Evolutionary conservation across 1,140 invertebrate species (phyloP), one percentile per base, ranked within the genome.

Genomic region (Drosophila bocki): DNA sequence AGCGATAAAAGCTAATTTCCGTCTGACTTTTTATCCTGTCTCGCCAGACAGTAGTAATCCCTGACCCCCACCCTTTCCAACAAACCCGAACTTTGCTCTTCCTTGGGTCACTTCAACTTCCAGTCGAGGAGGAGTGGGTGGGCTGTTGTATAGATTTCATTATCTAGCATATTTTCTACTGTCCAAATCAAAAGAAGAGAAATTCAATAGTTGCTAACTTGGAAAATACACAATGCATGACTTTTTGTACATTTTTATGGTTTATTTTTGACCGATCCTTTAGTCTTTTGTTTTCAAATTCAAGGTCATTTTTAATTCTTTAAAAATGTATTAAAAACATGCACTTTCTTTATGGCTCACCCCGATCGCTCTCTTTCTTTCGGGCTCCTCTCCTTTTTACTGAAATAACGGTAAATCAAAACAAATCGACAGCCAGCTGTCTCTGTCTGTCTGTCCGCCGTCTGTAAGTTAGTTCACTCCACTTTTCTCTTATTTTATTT

Each of bases 381-480:
- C 7, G 13, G 22, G 8, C 22, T 11, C 12, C 26, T 57, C 33
- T 70, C 1, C 37, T 29, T 37, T 32, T 26, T n/a, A 22, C 17
- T 8, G 41, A 26, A 51, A 75, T 86, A 82, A 87, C 83, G 61
- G 83, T 78, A 82, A 87, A 87, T 87, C 69, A 82, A 64, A 78
- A 86, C 47, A 81, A 75, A 86, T 85, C 68, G 82, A 56, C 82
- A 85, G 69, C 61, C 53, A 56, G 35, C 53, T 56, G 53, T 26
- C 53, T 56, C 35, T n/a, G 19, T 37, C 51, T 85, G 82, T 44
- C 56, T 13, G 12, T 65, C 48, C 39, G 12, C 13, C 22, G 60
- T 70, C 41, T 77, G 53, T 41, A 32, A 11, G 51, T 56, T 62
- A 32, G 57, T 50, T 50, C 47, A 50, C 26, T 17, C 17, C 17